A percentile compares a stretch with the other conserved stretches of the same genome.
These are phyloP conservation scores for Setophaga kirtlandii DNA, from an alignment of 2,113 vertebrate genomes.

Conservation along the genomic window DNA sequence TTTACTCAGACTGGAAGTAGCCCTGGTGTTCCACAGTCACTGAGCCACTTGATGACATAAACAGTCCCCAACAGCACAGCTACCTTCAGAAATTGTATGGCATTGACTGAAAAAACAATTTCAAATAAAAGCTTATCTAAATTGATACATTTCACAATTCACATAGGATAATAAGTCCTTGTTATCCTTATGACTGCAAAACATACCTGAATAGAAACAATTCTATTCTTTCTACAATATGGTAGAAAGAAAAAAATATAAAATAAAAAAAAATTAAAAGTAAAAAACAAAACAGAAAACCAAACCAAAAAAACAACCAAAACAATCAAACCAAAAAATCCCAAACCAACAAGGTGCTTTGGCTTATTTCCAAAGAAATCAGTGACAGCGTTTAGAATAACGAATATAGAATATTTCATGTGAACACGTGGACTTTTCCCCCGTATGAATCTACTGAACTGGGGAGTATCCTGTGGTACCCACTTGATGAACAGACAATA, in stretches of 20 bases:
- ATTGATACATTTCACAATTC: not conserved
- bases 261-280: not conserved
- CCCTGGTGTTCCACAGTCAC: not conserved
- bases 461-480: not conserved
- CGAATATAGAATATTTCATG: not conserved
- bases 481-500: not conserved
- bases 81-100: not conserved
- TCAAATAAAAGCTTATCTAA: not conserved
- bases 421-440: not conserved
- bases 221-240: not conserved
- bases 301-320: not conserved
- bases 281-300: not conserved
- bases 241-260: not conserved
- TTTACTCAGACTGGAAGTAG: not conserved
- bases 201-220: not conserved
- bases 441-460: not conserved
- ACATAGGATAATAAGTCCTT: not conserved
- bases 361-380: not conserved
- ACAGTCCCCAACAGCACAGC: not conserved
- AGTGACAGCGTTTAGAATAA: not conserved
- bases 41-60: not conserved
- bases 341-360: not conserved
- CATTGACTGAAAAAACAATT: not conserved
- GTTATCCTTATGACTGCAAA: not conserved
- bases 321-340: not conserved